A percentile compares a stretch with the other conserved stretches of the same genome.
Conservation (phyloP, 2,888 invertebrate species). For the Vesta saturnalis region DNA sequence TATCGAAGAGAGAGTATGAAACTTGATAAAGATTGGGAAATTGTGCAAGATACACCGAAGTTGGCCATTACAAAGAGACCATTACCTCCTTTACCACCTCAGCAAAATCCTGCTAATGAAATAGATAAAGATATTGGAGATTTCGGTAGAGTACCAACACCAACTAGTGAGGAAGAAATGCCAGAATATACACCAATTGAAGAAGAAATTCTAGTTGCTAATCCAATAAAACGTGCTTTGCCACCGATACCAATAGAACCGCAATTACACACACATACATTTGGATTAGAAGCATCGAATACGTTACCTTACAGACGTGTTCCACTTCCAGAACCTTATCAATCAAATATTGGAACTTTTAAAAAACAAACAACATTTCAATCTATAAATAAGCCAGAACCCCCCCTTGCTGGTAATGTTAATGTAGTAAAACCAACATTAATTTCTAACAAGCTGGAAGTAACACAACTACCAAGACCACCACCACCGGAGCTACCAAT, state of each 20-base stretch:
- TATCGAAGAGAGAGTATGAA: neutral
- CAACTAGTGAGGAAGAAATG: slow-evolving; percentile 5
- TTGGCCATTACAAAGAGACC: slow-evolving; percentile 7
- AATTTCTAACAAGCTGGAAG: neutral
- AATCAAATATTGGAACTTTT: neutral
- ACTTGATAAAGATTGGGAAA: slow-evolving; percentile 2
- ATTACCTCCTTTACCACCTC: slow-evolving; percentile 20
- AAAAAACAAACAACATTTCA: no score
- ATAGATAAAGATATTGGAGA: slow-evolving; percentile 8
- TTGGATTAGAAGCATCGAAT: no score
- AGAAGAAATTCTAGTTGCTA: slow-evolving; percentile 8
- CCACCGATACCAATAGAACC: neutral
- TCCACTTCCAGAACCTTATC: neutral
- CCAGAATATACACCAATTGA: slow-evolving; percentile 12
- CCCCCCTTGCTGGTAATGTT: no score
- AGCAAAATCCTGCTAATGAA: neutral
- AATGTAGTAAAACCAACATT: neutral
- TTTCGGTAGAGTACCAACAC: neutral
- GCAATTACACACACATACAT: no score
- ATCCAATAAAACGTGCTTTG: neutral
- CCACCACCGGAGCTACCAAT: slow-evolving; percentile 21
- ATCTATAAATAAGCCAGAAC: no score
- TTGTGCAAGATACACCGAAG: slow-evolving; percentile 6
- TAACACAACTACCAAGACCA: neutral
- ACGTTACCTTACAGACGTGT: no score